Percentiles rank a stretch among this genome's conserved stretches.
Conservation (phyloP, 2,113 vertebrate genomes). For the Acinonyx jubatus region DNA sequence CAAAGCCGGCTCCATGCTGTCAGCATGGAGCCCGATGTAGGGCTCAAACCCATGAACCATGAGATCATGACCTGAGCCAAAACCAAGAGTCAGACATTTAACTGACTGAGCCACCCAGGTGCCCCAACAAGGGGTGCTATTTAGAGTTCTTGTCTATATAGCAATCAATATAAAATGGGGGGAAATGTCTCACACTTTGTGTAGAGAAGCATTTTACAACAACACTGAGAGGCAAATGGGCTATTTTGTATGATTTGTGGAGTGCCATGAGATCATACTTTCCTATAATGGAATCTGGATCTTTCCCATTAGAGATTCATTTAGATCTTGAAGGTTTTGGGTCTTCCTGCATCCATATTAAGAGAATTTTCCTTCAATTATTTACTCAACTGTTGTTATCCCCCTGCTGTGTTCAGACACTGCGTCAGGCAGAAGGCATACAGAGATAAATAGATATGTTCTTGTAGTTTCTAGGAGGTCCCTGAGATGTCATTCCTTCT, state of each 20-base stretch:
- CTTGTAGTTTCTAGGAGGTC: background rate
- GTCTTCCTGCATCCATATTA: background rate
- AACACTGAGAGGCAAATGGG: rapidly evolving
- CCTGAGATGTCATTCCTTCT: background rate
- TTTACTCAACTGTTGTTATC: background rate
- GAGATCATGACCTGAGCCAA: no score
- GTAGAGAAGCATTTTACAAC: background rate
- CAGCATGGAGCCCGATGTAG: no score
- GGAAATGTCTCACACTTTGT: background rate
- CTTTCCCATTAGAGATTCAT: background rate
- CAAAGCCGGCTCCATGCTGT: no score
- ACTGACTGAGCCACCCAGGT: no score
- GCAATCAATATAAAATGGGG: background rate
- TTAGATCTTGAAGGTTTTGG: background rate
- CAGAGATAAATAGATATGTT: background rate
- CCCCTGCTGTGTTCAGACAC: background rate
- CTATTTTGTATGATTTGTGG: background rate
- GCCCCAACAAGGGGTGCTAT: background rate
- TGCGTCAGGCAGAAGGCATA: rapidly evolving
- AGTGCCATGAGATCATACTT: background rate
- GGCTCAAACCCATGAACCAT: no score
- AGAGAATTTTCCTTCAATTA: background rate
- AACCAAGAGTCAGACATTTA: no score
- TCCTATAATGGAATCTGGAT: background rate
- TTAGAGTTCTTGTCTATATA: background rate